phyloP scores from a whole-genome alignment of 2,888 invertebrate genomes.

The Marronus borbonicus region DNA sequence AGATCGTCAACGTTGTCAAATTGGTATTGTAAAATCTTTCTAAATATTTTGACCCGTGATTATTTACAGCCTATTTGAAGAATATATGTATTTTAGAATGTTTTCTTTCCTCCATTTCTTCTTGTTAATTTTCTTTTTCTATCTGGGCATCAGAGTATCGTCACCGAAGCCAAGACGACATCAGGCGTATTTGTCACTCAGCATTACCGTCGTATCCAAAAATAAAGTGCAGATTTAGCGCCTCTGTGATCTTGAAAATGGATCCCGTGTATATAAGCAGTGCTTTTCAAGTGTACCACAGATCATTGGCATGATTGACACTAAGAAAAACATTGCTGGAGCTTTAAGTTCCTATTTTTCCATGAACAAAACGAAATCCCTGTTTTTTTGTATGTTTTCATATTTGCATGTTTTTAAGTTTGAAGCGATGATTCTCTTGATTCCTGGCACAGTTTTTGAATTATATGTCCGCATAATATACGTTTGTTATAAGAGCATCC shows the following conservation, averaged over 20 bases:
- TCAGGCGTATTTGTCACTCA: constrained; percentile 17
- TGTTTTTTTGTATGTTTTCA: too few species aligned
- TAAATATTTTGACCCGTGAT: too few species aligned
- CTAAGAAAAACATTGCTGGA: background rate
- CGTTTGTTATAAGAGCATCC: too few species aligned
- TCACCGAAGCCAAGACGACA: background rate
- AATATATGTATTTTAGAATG: background rate
- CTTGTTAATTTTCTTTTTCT: background rate
- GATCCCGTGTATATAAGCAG: background rate
- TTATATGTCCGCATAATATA: too few species aligned
- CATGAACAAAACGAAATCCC: too few species aligned
- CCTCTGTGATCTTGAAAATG: background rate
- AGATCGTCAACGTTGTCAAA: too few species aligned
- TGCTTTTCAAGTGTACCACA: constrained; percentile 1
- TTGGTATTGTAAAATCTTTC: too few species aligned
- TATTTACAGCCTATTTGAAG: too few species aligned
- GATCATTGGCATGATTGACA: constrained; percentile 1
- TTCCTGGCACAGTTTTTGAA: too few species aligned
- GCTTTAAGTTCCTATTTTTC: too few species aligned
- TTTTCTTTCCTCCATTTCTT: background rate
- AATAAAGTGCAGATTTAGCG: constrained; percentile 5
- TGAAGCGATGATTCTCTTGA: too few species aligned
- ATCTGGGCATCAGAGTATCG: background rate
- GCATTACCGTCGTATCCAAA: background rate
- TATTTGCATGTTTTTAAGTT: too few species aligned